Evolutionary conservation across 1,140 invertebrate species (phyloP).

Genomic region (Lepeophtheirus salmonis): DNA sequence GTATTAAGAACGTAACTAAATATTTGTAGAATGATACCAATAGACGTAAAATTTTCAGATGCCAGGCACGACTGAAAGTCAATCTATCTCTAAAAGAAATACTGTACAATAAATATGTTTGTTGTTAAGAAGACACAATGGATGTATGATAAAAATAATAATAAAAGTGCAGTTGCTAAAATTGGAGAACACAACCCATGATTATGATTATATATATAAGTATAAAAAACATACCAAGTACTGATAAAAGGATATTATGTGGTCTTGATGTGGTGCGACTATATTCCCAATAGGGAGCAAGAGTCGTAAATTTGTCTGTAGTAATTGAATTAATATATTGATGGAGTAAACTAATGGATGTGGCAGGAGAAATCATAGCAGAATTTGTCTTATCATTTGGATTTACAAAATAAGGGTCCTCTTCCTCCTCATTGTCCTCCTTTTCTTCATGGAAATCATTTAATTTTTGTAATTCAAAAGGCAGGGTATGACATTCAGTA

Average conservation of each 20-base stretch:
- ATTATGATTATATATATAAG: neutral
- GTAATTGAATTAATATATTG: conserved; percentile 10
- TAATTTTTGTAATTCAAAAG: neutral
- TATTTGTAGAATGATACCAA: too few relatives aligned
- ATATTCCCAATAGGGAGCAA: conserved; percentile 6
- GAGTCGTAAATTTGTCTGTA: conserved; percentile 8
- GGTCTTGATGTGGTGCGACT: neutral
- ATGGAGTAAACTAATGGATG: conserved; percentile 4
- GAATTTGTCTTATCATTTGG: neutral
- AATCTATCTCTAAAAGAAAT: too few relatives aligned
- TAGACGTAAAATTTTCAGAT: too few relatives aligned
- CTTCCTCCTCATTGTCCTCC: neutral
- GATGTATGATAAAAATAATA: too few relatives aligned
- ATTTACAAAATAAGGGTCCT: neutral
- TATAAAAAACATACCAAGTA: neutral
- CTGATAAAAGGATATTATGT: neutral
- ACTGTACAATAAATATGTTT: too few relatives aligned
- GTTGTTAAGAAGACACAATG: too few relatives aligned
- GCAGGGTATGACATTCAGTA: neutral
- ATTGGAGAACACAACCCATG: too few relatives aligned
- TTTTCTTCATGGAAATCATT: neutral
- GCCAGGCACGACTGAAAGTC: too few relatives aligned
- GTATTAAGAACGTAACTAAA: too few relatives aligned
- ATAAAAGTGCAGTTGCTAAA: too few relatives aligned
- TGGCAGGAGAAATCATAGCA: neutral